A percentile compares a stretch with the other conserved stretches of the same genome.
Conservation (phyloP, 2,888 invertebrate species). For the Strigamia crassipes region DNA sequence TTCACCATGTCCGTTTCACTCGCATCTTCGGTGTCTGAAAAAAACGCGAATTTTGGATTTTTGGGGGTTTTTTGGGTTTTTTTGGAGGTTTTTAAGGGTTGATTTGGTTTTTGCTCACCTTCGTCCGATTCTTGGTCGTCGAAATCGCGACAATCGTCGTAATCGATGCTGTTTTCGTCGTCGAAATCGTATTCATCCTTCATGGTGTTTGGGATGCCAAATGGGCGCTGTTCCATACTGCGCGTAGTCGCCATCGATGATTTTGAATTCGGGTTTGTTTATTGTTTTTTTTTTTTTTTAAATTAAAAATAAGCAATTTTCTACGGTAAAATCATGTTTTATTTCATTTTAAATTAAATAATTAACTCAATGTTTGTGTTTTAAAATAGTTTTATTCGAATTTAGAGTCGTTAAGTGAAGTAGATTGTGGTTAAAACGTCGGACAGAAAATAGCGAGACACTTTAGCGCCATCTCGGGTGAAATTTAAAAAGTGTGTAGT, state of each 20-base stretch:
- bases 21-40: constrained; percentile 89
- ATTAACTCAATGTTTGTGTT: too few species aligned
- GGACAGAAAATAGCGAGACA: too few species aligned
- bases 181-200: constrained; percentile 45
- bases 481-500: too few species aligned
- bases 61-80: background rate
- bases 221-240: background rate
- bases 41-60: background rate
- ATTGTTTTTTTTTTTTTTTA: background rate
- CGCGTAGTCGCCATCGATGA: background rate
- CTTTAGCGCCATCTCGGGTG: too few species aligned
- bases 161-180: constrained; percentile 47
- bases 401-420: too few species aligned
- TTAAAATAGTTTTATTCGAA: too few species aligned
- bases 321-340: too few species aligned
- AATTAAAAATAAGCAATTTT: too few species aligned
- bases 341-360: too few species aligned
- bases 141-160: constrained; percentile 25
- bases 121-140: constrained; percentile 49
- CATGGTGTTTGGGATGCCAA: background rate
- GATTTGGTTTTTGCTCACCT: constrained; percentile 39
- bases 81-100: background rate
- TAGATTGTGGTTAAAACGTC: too few species aligned
- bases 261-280: background rate
- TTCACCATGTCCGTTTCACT: constrained; percentile 91